Evolutionary conservation across 1,140 invertebrate species (phyloP), one percentile per base, ranked within the genome.

Genomic region (Gryllus bimaculatus): DNA sequence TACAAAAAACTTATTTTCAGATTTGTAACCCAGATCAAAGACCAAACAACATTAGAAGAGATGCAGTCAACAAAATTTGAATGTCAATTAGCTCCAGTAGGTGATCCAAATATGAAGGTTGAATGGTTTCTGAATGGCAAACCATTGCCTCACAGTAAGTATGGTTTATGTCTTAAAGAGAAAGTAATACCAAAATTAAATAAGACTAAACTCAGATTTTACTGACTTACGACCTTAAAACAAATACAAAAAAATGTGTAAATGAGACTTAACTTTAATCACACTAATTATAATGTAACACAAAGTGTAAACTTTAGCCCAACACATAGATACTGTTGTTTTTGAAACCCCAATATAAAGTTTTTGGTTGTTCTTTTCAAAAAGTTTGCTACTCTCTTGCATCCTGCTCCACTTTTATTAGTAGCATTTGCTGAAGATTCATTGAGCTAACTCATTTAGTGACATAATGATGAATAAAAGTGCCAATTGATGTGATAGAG

Each of bases 71-170:
- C 93, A 20, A 97, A 98, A 86, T 96, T 98, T 83, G 96, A 98
- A 85, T 97, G 95, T 83, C 95, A 97, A 85, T 87, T 98, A 76
- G 93, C 96, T 18, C 97, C 96, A 76, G 94, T 98, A 73, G 96
- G 96, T 76, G 96, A 98, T 89, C 96, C 96, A 4, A 95, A 97
- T 82, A 98, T 98, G 96, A 97, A 96, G 87, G 94, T 97, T 7
- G 95, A 97, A 90, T 98, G 96, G 96, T 97, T 96, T 90, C 93
- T 96, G 83, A 96, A 97, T 85, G 95, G 95, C 82, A 95, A 96
- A 86, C 94, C 95, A 78, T 86, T 96, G 81, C 88, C 93, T 7
- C 92, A 95, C 84, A 96, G 93, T 94, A 89, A 89, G 92, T 89
- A 80, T 79, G 49, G 5, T 39, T 39, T 5, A 2, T 39, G 26